Evolutionary conservation across 2,113 vertebrate genomes (phyloP).

Genomic region (Bubo blakistoni): DNA sequence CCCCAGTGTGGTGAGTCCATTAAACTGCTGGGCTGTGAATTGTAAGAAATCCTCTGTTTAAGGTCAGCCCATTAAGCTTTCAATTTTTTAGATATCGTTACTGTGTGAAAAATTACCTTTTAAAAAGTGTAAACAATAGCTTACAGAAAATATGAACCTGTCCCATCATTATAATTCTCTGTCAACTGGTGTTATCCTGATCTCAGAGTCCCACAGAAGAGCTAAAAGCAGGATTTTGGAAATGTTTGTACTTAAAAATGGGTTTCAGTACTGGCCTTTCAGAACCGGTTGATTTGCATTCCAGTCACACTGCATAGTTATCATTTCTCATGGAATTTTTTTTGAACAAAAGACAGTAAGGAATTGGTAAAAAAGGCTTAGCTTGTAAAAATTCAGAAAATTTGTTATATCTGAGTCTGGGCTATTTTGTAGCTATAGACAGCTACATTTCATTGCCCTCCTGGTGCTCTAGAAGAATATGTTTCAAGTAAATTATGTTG

Average conservation of each 20-base stretch:
- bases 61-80: not conserved
- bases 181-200: not conserved
- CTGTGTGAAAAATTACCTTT: not conserved
- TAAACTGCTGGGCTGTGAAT: not conserved
- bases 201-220: not conserved
- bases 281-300: not conserved
- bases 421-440: not conserved
- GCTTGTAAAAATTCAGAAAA: not conserved
- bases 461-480: not conserved
- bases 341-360: not conserved
- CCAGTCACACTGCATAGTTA: not conserved
- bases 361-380: not conserved
- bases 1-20: not conserved
- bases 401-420: not conserved
- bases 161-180: not conserved
- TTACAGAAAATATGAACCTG: not conserved
- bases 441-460: not conserved
- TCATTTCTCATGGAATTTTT: not conserved
- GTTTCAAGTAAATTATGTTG: not conserved
- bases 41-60: not conserved
- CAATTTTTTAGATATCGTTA: not conserved
- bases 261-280: not conserved
- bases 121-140: not conserved
- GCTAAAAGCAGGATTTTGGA: not conserved
- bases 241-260: not conserved